These are phyloP conservation scores for Cuculus canorus DNA, from an alignment of 2,797 vertebrate species.

Conservation along the genomic window DNA sequence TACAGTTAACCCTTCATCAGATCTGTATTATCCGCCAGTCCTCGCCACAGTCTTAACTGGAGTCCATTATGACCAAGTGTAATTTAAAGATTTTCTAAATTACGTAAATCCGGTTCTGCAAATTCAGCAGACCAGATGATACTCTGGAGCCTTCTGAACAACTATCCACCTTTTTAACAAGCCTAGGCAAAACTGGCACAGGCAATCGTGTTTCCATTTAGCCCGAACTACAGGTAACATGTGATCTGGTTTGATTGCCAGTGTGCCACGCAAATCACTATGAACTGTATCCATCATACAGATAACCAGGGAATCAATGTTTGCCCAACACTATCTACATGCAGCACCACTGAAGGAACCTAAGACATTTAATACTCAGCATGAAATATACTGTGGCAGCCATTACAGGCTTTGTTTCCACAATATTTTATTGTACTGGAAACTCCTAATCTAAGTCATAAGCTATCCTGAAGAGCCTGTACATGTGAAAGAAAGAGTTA, in stretches of 20 bases:
- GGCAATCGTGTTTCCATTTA: background rate
- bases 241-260: background rate
- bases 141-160: background rate
- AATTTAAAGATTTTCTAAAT: background rate
- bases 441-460: background rate
- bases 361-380: background rate
- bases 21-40: background rate
- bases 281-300: background rate
- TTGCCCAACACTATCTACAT: background rate
- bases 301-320: fast-evolving
- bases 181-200: background rate
- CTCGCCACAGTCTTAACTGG: background rate
- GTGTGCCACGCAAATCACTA: background rate
- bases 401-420: background rate
- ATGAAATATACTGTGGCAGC: background rate
- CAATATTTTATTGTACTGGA: background rate
- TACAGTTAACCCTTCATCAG: background rate
- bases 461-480: background rate
- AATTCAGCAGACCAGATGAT: background rate
- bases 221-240: background rate
- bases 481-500: background rate
- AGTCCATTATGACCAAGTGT: background rate
- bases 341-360: background rate
- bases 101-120: background rate
- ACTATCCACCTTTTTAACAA: background rate